These are phyloP conservation scores for Lydus trimaculatus DNA, from an alignment of 2,888 invertebrate genomes.

Conservation along the genomic window DNA sequence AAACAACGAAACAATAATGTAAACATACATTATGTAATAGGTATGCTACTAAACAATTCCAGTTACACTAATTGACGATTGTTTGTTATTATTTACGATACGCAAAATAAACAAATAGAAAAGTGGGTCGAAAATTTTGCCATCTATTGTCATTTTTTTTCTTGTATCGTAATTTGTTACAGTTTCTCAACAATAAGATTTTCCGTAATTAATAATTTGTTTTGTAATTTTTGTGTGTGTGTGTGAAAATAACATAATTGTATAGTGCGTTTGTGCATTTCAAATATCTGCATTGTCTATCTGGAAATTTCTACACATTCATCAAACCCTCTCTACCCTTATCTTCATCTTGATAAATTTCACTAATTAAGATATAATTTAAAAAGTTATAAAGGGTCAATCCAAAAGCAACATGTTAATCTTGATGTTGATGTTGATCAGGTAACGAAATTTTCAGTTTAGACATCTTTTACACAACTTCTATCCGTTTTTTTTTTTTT, in stretches of 20 bases:
- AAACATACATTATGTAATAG: not conserved
- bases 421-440: slow-evolving; percentile 25
- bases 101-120: not conserved
- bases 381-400: slow-evolving; percentile 16
- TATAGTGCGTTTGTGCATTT: too few species aligned
- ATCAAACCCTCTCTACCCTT: not conserved
- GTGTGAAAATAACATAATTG: too few species aligned
- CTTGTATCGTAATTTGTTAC: not conserved
- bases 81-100: not conserved
- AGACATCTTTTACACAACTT: not conserved
- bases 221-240: not conserved
- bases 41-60: not conserved
- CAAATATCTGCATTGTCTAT: not conserved
- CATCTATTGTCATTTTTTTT: slow-evolving; percentile 1
- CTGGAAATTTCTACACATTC: not conserved
- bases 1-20: not conserved
- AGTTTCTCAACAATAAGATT: not conserved
- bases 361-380: slow-evolving; percentile 33
- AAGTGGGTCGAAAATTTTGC: not conserved
- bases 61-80: not conserved
- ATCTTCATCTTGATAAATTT: slow-evolving; percentile 27
- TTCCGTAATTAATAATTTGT: not conserved
- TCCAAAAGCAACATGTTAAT: slow-evolving; percentile 41
- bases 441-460: not conserved
- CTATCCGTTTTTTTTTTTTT: not conserved